Base-by-base conservation (phyloP, 2,797 vertebrate genomes). In the Ptychadena robeensis region DNA sequence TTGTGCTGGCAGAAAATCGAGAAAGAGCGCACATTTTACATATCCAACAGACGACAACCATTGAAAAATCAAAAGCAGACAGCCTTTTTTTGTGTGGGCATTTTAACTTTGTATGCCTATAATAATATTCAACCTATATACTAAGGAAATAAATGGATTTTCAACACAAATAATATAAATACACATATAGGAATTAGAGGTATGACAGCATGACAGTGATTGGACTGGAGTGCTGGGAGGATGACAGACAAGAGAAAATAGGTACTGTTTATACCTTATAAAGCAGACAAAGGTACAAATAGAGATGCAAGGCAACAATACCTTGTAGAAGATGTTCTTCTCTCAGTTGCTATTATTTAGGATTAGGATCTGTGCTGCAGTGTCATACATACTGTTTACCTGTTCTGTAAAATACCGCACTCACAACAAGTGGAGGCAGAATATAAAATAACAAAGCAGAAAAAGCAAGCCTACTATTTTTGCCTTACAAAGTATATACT, bases 251-350 rank as follows among this genome's bases (percentile, higher is more conserved):
- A 69, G 30, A 35, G 12, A 18, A 28, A 48, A 68, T 34, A 75
- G 38, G 34, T 44, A 82, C 35, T 40, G 28, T 44, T 69, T 37
- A 66, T 81, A 61, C 57, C 53, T 53, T 81, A 61, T 32, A 30
- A 31, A 8, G 31, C 61, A 81, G 70, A 66, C 79, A 73, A 81
- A 61, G 34, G 70, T 40, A 14, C 35, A 80, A 80, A 73, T 53
- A 11, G 70, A 81, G 79, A 81, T 73, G 27, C 48, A 7, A 2
- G 28, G 34, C 40, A 81, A 73, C 69, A 73, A 66, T 68, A 27
- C 10, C 18, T 59, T 18, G 37, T 76, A 69, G 64, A 35, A 76
- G 12, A 34, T 69, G 61, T 27, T 48, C 63, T 77, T 67, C 32
- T 27, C 38, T 34, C n/a, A 22, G 22, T 44, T 44, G 66, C 66